Base-by-base conservation (phyloP, 1,140 invertebrate species). In the Magallana angulata region DNA sequence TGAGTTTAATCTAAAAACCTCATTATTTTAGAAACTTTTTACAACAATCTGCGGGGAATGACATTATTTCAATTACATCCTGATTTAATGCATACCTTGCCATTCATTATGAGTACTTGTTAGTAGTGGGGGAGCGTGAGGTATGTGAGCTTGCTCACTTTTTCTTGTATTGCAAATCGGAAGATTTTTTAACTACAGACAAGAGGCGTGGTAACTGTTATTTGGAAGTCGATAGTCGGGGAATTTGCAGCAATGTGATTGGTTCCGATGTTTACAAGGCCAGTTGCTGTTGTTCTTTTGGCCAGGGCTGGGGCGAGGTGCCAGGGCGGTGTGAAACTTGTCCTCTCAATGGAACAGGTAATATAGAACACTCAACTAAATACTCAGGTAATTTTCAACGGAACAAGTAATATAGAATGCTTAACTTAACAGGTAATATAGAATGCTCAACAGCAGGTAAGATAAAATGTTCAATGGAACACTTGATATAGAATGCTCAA, bases 271-370 rank as follows among this genome's bases (percentile, higher is more conserved):
- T 98, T 2, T 97, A 97, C 0, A 96, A 97, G 94, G 96, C 97
- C 0, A 96, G 97, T 0, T 98, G 98, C 92, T 98, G 98, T 93
- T 98, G 98, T 94, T 97, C 97, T 81, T 96, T 98, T 18, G 97
- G 97, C 64, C 96, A 96, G 88, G 97, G 97, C 0, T 98, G 98
- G 97, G 97, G 97, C 30, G 96, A 97, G 57, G 87, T 90, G 16
- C 87, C 85, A 18, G 93, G 92, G 1, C 95, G 96, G 76, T 98
- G 98, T 94, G 97, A 98, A 92, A 91, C 96, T 4, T 98, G 98
- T 93, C 98, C 98, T 9, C 85, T 59, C 36, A 94, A 95, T 91
- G 92, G 92, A 0, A 94, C 96, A 58, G 30, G 59, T 84, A 62
- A 60, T 3, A 7, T 84, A n/a, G 12, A 16, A 60, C 2, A 48